Conservation (phyloP, 1,140 invertebrate species). For the Bombus superbus region DNA sequence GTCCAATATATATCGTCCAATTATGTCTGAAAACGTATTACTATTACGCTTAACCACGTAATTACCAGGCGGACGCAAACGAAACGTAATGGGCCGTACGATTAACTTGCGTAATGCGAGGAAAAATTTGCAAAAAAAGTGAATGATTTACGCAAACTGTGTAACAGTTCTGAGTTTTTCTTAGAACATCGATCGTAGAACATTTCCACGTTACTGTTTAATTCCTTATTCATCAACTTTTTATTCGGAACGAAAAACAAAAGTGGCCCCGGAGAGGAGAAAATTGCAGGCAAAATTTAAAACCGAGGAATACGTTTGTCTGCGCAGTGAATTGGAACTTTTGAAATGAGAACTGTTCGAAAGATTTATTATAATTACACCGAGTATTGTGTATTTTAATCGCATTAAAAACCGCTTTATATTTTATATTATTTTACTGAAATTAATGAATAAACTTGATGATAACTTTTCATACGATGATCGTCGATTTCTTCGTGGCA, state of each 20-base stretch:
- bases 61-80: not conserved
- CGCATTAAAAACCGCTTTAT: too few relatives aligned
- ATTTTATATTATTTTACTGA: not conserved
- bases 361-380: not conserved
- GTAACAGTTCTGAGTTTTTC: not conserved
- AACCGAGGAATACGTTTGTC: too few relatives aligned
- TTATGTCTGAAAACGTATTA: constrained; percentile 10
- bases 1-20: not conserved
- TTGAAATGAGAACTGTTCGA: not conserved
- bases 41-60: not conserved
- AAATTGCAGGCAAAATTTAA: not conserved
- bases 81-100: not conserved
- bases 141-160: not conserved
- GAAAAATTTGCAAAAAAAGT: not conserved
- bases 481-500: not conserved
- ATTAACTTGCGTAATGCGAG: constrained; percentile 1
- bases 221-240: too few relatives aligned
- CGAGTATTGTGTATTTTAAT: too few relatives aligned
- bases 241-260: not conserved
- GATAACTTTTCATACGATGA: not conserved
- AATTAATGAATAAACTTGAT: not conserved
- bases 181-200: not conserved
- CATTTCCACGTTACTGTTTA: too few relatives aligned
- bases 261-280: not conserved
- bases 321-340: too few relatives aligned